Evolutionary conservation across 2,888 invertebrate genomes (phyloP).

Genomic region (Drosophila helvetica): DNA sequence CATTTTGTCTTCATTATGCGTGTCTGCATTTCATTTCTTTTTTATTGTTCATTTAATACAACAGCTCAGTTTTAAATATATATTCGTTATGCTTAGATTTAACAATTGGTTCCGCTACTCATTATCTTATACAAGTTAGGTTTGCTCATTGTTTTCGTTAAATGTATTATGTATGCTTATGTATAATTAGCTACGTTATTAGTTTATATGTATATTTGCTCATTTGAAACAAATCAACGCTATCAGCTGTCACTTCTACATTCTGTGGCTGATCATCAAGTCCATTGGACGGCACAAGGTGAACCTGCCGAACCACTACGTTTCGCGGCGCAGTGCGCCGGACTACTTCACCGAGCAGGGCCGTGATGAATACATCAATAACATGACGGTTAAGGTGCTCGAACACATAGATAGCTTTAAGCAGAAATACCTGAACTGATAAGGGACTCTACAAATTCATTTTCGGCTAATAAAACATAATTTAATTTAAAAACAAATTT

Average conservation of each 20-base stretch:
- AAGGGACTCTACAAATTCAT: conserved; percentile 17
- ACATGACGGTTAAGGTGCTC: conserved; percentile 81
- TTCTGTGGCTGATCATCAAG: conserved; percentile 87
- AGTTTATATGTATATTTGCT: conserved; percentile 49
- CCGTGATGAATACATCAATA: conserved; percentile 78
- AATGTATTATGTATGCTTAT: conserved; percentile 29
- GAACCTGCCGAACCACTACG: conserved; percentile 83
- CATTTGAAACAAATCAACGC: conserved; percentile 71
- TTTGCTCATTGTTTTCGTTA: conserved; percentile 40
- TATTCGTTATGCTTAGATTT: conserved; percentile 65
- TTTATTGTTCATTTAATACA: conserved; percentile 76
- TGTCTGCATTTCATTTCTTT: conserved; percentile 11
- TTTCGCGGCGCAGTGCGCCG: conserved; percentile 72
- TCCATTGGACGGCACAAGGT: conserved; percentile 88
- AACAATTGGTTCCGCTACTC: conserved; percentile 82
- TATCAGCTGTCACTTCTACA: conserved; percentile 87
- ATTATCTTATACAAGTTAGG: conserved; percentile 59
- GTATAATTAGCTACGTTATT: conserved; percentile 66
- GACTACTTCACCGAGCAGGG: conserved; percentile 64
- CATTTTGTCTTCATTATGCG: conserved; percentile 23
- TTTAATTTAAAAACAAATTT: conserved; percentile 15
- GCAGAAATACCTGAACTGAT: conserved; percentile 73
- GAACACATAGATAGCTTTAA: conserved; percentile 82
- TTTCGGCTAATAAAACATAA: conserved; percentile 49
- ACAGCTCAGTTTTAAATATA: conserved; percentile 60